Base-by-base conservation (phyloP, 2,888 invertebrate species). In the Eupithecia insigniata region DNA sequence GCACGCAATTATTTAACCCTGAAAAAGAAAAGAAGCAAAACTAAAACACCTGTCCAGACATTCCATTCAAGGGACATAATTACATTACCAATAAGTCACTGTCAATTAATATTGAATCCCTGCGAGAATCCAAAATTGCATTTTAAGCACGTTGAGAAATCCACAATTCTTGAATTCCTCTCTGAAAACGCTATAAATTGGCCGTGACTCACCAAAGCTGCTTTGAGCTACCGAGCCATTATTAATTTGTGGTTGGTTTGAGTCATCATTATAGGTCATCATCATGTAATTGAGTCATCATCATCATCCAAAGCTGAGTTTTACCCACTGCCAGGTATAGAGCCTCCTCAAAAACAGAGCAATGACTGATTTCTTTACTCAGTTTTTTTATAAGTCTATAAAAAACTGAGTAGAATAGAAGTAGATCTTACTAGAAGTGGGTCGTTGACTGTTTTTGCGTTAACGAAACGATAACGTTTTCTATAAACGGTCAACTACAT, bases 91-190 rank as follows among this genome's bases (percentile, higher is more conserved):
- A 64, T 58, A 55, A 55, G 32, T 30, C n/a, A 22, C 10, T 55
- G 10, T 51, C 8, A n/a, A 70, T 66, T 66, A 60, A n/a, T 60
- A 46, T 70, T 43, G 34, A 66, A 69, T 64, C 18, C 6, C 64
- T 28, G 34, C 69, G 64, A 65, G 64, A 64, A 65, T 69, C 16
- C 64, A 51, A 64, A 64, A 69, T 64, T 55, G 30, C 55, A 36
- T 69, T 32, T 65, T 69, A 51, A 69, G 30, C 46, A 65, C 34
- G 34, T 64, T 64, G 36, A 6, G 36, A 64, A 64, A 64, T 36
- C 60, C 64, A 22, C 22, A 36, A n/a, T 34, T 36, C 22, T 62
- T 32, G 36, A 62, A 36, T 39, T 39, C 64, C 36, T 22, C 36
- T 62, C 62, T 16, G 18, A 18, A 64, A 36, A 39, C 28, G 36